Percentiles rank a stretch among this genome's conserved stretches.
These are phyloP conservation scores for Ophraella communa DNA, from an alignment of 2,888 invertebrate species.

Conservation along the genomic window DNA sequence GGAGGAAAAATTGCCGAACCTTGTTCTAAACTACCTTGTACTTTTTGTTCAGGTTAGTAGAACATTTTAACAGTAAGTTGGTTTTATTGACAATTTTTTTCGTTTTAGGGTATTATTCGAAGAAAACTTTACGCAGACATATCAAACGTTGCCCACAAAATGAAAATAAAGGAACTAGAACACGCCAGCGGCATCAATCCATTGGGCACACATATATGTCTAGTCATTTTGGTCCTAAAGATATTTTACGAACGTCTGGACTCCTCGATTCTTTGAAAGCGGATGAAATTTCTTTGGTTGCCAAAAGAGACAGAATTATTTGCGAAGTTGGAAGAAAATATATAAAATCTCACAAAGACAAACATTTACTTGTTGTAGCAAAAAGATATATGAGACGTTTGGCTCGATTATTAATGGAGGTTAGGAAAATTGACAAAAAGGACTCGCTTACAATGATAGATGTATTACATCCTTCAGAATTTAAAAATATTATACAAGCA, in stretches of 20 bases:
- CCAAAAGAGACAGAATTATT: constrained; percentile 37
- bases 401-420: background rate
- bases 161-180: too few species aligned
- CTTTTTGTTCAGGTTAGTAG: background rate
- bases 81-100: background rate
- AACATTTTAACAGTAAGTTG: background rate
- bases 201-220: too few species aligned
- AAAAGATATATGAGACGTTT: background rate
- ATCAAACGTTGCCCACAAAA: too few species aligned
- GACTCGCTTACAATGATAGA: too few species aligned
- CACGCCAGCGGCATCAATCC: too few species aligned
- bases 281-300: constrained; percentile 29
- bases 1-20: background rate
- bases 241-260: constrained; percentile 30
- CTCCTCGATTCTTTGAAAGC: constrained; percentile 31
- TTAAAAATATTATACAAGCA: too few species aligned
- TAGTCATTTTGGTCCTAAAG: constrained; percentile 36
- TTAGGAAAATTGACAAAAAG: too few species aligned
- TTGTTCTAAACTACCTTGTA: background rate
- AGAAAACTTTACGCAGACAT: too few species aligned
- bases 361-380: background rate
- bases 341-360: background rate
- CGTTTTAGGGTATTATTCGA: background rate
- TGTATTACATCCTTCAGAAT: too few species aligned
- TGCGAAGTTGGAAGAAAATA: constrained; percentile 34